These are phyloP conservation scores for Geococcyx californianus DNA, from an alignment of 2,113 vertebrate genomes.

Conservation along the genomic window DNA sequence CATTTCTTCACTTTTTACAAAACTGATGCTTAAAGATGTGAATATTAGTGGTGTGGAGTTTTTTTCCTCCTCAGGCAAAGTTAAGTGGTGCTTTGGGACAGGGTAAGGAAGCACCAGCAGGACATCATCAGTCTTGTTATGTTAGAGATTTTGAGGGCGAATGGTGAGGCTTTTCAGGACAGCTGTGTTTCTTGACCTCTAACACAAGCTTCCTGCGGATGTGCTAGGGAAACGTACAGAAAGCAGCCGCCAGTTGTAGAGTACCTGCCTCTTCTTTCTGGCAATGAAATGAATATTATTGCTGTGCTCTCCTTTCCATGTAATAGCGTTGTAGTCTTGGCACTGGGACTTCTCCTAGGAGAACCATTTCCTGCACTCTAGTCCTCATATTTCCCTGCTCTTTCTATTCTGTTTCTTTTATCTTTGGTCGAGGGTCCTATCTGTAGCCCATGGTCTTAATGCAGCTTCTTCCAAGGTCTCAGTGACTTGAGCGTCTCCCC, in stretches of 20 bases:
- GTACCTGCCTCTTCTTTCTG: neutral
- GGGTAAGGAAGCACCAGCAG: neutral
- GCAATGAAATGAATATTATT: neutral
- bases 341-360: neutral
- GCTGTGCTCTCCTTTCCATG: neutral
- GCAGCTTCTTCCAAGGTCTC: neutral
- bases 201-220: neutral
- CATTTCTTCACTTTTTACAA: neutral
- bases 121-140: neutral
- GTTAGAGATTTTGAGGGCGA: neutral
- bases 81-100: neutral
- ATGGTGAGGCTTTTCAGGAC: neutral
- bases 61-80: neutral
- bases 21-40: neutral
- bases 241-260: neutral
- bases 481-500: neutral
- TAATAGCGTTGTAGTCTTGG: neutral
- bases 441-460: neutral
- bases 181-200: neutral
- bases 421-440: neutral
- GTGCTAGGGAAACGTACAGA: neutral
- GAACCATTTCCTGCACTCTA: neutral
- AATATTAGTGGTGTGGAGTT: neutral
- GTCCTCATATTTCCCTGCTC: neutral
- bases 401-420: neutral